phyloP scores from a whole-genome alignment of 2,113 vertebrate genomes.

The Chaetops frenatus region DNA sequence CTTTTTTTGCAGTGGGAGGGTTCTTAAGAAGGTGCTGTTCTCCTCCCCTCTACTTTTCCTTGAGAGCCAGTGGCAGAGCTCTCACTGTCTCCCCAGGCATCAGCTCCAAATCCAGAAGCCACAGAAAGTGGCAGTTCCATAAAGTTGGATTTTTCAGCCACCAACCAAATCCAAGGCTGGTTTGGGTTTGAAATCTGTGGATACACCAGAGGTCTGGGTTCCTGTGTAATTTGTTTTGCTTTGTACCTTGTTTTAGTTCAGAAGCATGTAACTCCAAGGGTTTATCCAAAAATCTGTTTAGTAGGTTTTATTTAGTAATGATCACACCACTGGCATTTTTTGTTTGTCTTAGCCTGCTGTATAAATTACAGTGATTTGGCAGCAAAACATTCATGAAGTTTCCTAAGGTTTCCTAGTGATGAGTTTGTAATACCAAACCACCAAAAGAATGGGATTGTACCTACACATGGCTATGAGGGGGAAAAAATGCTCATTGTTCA shows the following conservation, averaged over 20 bases:
- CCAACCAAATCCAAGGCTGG: background rate
- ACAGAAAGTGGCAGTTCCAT: background rate
- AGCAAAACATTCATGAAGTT: background rate
- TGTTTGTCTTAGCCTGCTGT: background rate
- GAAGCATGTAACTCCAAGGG: background rate
- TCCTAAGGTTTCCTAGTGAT: background rate
- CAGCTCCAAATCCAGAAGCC: background rate
- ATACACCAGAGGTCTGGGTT: background rate
- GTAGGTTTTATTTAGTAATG: background rate
- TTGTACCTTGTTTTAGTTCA: background rate
- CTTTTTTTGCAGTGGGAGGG: background rate
- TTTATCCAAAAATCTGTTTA: background rate
- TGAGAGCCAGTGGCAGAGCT: background rate
- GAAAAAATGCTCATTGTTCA: background rate
- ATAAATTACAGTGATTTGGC: background rate
- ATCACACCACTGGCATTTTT: background rate
- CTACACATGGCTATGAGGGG: background rate
- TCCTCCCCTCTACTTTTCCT: background rate
- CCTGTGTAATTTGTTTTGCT: background rate
- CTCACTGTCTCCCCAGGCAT: rapidly evolving
- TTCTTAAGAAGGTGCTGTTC: too few relatives aligned
- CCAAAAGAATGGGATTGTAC: background rate
- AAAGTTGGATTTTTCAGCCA: background rate
- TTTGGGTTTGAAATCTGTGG: background rate
- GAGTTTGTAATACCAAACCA: background rate